Conservation (phyloP, 2,113 vertebrate species). For the Triplophysa rosa region DNA sequence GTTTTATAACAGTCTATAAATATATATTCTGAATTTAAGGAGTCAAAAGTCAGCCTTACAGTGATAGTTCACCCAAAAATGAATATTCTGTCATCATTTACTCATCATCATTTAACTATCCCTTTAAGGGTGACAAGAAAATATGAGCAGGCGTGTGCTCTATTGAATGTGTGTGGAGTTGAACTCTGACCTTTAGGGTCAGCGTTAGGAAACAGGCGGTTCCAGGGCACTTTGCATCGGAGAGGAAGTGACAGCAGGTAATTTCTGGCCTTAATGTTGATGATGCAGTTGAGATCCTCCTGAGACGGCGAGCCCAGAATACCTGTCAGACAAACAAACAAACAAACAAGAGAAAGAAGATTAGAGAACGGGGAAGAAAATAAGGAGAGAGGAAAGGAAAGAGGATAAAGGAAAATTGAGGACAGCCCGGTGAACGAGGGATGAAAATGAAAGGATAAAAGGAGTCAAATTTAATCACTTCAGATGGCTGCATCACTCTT, state of each 20-base stretch:
- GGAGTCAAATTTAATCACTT: not conserved
- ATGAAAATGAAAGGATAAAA: not conserved
- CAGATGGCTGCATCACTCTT: conserved; percentile 19
- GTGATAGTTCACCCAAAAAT: too few relatives aligned
- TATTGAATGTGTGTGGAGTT: not conserved
- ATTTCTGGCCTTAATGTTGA: conserved; percentile 98
- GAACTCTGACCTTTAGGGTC: conserved; percentile 89
- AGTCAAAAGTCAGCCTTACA: too few relatives aligned
- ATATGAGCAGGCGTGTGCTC: not conserved
- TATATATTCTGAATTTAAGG: too few relatives aligned
- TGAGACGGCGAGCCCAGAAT: conserved; percentile 96
- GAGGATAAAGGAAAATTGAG: not conserved
- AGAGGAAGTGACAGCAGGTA: conserved; percentile 93
- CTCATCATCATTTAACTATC: too few relatives aligned
- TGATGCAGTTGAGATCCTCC: conserved; percentile 99
- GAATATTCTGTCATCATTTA: too few relatives aligned
- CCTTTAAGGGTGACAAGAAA: not conserved
- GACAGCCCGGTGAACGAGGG: not conserved
- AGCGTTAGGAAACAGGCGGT: conserved; percentile 94
- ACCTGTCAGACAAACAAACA: conserved; percentile 68
- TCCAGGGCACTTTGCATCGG: conserved; percentile 98
- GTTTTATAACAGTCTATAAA: not conserved
- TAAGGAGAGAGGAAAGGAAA: not conserved
- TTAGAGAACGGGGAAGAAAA: not conserved
- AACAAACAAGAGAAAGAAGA: not conserved